Evolutionary conservation across 2,797 vertebrate genomes (phyloP).

Genomic region (Holocentrus rufus): DNA sequence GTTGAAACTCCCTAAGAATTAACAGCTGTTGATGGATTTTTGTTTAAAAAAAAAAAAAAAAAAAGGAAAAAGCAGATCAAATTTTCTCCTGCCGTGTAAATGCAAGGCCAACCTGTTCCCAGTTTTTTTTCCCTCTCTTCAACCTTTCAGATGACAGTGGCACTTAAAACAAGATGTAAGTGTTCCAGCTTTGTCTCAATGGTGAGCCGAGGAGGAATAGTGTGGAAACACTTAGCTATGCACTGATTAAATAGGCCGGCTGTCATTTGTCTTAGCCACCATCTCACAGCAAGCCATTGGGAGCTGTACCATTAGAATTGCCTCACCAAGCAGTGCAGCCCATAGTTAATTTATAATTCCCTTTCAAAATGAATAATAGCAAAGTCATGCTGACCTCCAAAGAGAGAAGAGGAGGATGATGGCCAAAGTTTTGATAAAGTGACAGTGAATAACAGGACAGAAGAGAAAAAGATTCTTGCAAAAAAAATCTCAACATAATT

Average conservation of each 20-base stretch:
- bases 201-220: slow-evolving; percentile 51
- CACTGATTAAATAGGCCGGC: slow-evolving; percentile 73
- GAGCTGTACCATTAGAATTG: slow-evolving; percentile 65
- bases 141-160: slow-evolving; percentile 20
- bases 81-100: background rate
- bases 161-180: slow-evolving; percentile 52
- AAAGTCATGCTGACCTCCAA: slow-evolving; percentile 61
- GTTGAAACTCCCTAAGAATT: background rate
- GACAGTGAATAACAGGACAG: slow-evolving; percentile 1
- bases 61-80: no score
- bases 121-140: background rate
- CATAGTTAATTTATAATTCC: slow-evolving; percentile 58
- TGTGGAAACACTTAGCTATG: slow-evolving; percentile 67
- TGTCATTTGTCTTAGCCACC: slow-evolving; percentile 71
- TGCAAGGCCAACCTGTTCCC: slow-evolving; percentile 29
- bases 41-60: background rate
- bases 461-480: background rate
- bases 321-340: slow-evolving; percentile 55
- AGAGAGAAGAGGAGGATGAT: slow-evolving; percentile 27
- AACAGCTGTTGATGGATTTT: background rate
- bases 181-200: slow-evolving; percentile 36
- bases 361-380: slow-evolving; percentile 66
- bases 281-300: slow-evolving; percentile 61
- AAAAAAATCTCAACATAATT: background rate
- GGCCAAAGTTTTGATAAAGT: slow-evolving; percentile 42